These are phyloP conservation scores for Paradoxurus hermaphroditus DNA, from an alignment of 2,113 vertebrate species.

Conservation along the genomic window DNA sequence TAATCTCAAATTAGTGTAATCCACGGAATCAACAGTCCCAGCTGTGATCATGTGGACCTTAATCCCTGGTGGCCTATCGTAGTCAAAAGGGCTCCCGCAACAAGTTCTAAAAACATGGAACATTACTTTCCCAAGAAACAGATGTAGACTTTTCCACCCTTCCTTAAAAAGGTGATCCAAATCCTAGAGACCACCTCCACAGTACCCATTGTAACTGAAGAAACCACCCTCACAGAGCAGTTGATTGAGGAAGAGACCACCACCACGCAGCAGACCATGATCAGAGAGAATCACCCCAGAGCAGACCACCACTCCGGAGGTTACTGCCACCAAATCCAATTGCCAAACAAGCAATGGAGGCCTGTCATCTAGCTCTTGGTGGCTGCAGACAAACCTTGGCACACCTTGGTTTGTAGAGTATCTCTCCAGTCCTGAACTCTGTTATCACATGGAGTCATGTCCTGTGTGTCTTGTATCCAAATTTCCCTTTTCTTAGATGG, in stretches of 20 bases:
- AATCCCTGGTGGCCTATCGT: background rate
- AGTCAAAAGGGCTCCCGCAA: background rate
- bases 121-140: background rate
- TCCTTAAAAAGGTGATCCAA: background rate
- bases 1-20: constrained; percentile 80
- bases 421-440: background rate
- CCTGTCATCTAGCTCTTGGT: background rate
- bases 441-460: background rate
- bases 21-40: background rate
- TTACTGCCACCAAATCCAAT: background rate
- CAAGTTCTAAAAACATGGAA: background rate
- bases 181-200: background rate
- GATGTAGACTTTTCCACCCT: background rate
- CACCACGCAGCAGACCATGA: background rate
- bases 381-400: background rate
- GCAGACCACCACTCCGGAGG: background rate
- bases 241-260: background rate
- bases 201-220: background rate
- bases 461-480: background rate
- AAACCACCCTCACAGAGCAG: background rate
- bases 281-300: background rate
- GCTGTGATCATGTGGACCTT: background rate
- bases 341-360: no score
- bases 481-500: background rate
- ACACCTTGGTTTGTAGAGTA: background rate